Conservation (phyloP, 30 jellyfish, hydroid and myxozoan genomes). For the Chironex yamaguchii region DNA sequence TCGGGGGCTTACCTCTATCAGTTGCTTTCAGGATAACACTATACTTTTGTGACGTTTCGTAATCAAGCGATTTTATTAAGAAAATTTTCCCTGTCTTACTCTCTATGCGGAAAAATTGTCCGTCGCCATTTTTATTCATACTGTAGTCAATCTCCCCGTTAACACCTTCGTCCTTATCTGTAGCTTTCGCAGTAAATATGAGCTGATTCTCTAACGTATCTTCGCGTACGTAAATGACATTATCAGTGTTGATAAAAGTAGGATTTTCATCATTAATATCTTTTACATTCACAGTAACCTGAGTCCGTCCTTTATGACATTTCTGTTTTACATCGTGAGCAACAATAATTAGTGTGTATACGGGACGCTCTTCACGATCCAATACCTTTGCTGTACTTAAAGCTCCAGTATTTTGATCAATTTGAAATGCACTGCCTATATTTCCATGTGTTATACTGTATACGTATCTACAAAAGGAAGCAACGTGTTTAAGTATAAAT, state of each 20-base stretch:
- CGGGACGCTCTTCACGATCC: conserved; percentile 72
- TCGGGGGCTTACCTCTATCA: conserved; percentile 72
- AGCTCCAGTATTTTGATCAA: conserved; percentile 54
- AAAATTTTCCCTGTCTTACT: conserved; percentile 51
- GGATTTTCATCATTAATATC: conserved; percentile 90
- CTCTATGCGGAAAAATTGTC: conserved; percentile 47
- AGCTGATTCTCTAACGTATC: conserved; percentile 20
- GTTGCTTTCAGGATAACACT: neutral
- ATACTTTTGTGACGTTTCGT: conserved; percentile 9
- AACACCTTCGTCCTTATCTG: conserved; percentile 74
- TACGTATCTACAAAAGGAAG: conserved; percentile 55
- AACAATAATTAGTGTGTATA: conserved; percentile 51
- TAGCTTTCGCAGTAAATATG: conserved; percentile 60
- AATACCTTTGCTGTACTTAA: conserved; percentile 39
- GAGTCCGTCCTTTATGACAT: conserved; percentile 78
- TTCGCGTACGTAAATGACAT: conserved; percentile 39
- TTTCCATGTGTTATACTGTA: conserved; percentile 80
- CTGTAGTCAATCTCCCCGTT: conserved; percentile 59
- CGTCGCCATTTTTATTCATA: conserved; percentile 39
- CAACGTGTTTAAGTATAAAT: too few species aligned
- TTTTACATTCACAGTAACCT: conserved; percentile 37
- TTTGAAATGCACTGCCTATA: conserved; percentile 54
- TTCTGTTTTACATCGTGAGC: conserved; percentile 74
- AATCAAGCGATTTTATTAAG: conserved; percentile 51
- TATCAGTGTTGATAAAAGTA: conserved; percentile 39